These are phyloP conservation scores for Zosterops lateralis DNA, from an alignment of 2,113 vertebrate genomes.

Conservation along the genomic window DNA sequence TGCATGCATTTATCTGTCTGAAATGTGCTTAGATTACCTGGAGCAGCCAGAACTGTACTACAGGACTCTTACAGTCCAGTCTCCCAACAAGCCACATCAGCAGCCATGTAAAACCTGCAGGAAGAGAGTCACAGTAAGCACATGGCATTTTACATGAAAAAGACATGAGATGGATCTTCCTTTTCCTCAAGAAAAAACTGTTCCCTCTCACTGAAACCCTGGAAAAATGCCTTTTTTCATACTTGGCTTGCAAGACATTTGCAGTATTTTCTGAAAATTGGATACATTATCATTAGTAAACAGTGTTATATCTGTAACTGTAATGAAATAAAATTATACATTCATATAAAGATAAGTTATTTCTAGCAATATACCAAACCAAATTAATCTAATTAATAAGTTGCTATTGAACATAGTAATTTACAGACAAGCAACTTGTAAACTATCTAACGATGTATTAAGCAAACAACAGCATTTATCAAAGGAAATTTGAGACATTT, in stretches of 20 bases:
- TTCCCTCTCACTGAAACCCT: not conserved
- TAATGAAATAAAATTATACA: not conserved
- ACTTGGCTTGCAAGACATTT: not conserved
- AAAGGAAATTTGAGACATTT: slow-evolving; percentile 13
- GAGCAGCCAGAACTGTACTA: not conserved
- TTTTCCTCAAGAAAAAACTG: not conserved
- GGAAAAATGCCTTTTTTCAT: not conserved
- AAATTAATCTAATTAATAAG: slow-evolving; percentile 14
- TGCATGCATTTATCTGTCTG: not conserved
- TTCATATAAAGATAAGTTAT: not conserved
- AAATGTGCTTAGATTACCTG: not conserved
- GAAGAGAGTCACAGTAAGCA: not conserved
- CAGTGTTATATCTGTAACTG: not conserved
- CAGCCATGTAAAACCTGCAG: not conserved
- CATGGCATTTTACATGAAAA: not conserved
- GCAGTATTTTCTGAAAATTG: not conserved
- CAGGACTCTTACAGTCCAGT: not conserved
- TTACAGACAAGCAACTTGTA: not conserved
- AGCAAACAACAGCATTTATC: not conserved
- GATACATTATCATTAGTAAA: not conserved
- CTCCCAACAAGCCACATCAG: not conserved
- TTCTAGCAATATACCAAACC: not conserved
- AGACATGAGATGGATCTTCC: not conserved
- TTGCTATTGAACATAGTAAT: not conserved
- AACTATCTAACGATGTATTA: not conserved